Evolutionary conservation across 2,888 invertebrate genomes (phyloP), one percentile per base, ranked within the genome.

Genomic region (Agrotis clavis): DNA sequence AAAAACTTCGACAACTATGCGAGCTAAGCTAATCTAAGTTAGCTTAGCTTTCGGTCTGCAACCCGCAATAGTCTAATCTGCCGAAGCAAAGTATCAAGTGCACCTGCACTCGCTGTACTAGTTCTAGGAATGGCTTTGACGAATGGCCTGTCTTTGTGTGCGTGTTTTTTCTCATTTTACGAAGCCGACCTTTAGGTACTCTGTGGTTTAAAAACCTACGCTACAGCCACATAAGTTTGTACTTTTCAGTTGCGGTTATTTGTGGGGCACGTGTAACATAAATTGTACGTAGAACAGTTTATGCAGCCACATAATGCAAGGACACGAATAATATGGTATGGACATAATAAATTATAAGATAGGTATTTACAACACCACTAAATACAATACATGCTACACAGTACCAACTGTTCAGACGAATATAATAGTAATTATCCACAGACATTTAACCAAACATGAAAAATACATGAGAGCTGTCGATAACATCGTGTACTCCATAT

Each of bases 241-340:
- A 21, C 1, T 76, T 57, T 57, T 51, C 25, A 77, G 13, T 25
- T 77, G 57, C 35, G 13, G 19, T 21, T 25, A 4, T 21, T 67
- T 67, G 16, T 21, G 18, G n/a, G 21, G 11, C 21, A 68, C 21
- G 35, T 51, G 57, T 35, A 66, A 75, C 41, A 66, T 47, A 25
- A 30, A 68, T 67, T 73, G 19, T 45, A 51, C 47, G 50, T 48
- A 50, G 47, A 45, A 45, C 19, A 57, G 25, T 65, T 19, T 65
- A 54, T 19, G 14, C 53, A 48, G 51, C 18, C 45, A 51, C 21
- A 35, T 67, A 21, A 30, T 25, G 4, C n/a, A 25, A 57, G 11
- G 21, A 45, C 57, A 47, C 48, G 14, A 14, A 45, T 21, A 21
- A 21, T 25, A 18, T 54, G 4, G 18, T 75, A n/a, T 16, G 4